A percentile compares a stretch with the other conserved stretches of the same genome.
Evolutionary conservation across 2,888 invertebrate genomes (phyloP).

Genomic region (Cephus rjabovi): DNA sequence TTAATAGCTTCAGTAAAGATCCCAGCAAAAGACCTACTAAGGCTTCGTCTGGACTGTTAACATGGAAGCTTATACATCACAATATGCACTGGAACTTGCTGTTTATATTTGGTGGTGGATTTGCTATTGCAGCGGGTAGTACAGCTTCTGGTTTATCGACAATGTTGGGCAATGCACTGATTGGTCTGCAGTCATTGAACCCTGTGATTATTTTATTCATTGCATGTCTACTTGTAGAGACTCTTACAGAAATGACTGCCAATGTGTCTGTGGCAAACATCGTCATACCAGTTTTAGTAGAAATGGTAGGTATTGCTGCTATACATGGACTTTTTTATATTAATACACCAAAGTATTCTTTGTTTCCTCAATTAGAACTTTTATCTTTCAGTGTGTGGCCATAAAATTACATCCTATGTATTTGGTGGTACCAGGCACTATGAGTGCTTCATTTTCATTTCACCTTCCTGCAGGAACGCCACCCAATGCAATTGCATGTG

Average conservation of each 20-base stretch:
- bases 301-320: constrained; percentile 71
- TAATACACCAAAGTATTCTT: neutral
- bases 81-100: constrained; percentile 93
- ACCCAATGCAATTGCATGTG: constrained; percentile 93
- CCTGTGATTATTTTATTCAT: constrained; percentile 78
- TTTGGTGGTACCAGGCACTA: constrained; percentile 88
- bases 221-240: constrained; percentile 81
- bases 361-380: constrained; percentile 4
- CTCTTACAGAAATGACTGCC: constrained; percentile 89
- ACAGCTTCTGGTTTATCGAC: constrained; percentile 82
- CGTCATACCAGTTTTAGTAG: constrained; percentile 84
- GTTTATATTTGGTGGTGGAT: constrained; percentile 89
- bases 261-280: constrained; percentile 93
- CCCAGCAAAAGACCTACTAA: constrained; percentile 71
- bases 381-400: constrained; percentile 72
- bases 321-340: neutral
- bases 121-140: constrained; percentile 90
- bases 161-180: constrained; percentile 79
- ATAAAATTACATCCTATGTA: constrained; percentile 86
- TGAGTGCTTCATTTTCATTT: constrained; percentile 93
- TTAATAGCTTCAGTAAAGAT: constrained; percentile 75
- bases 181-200: constrained; percentile 74
- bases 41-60: constrained; percentile 78
- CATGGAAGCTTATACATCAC: constrained; percentile 86
- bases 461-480: constrained; percentile 96